Evolutionary conservation across 2,888 invertebrate genomes (phyloP).

Genomic region (Drosophila kanekoi): DNA sequence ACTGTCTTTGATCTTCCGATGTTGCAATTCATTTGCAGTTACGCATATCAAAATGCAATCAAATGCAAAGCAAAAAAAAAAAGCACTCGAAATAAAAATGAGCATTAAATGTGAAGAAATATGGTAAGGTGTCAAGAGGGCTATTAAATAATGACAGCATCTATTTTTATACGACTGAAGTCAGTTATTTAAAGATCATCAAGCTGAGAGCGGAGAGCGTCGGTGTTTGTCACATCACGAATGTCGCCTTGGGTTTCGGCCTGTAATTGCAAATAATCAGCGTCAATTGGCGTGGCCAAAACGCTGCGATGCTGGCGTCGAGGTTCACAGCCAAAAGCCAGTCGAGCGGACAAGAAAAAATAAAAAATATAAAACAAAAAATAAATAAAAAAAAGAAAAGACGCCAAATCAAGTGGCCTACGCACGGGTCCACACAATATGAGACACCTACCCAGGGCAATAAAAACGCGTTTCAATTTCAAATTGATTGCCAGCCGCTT

Average conservation of each 20-base stretch:
- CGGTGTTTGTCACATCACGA: conserved; percentile 60
- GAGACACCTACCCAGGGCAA: conserved; percentile 59
- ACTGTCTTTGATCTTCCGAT: conserved; percentile 64
- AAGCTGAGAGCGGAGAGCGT: conserved; percentile 21
- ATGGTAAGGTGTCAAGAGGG: conserved; percentile 33
- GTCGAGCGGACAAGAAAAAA: conserved; percentile 16
- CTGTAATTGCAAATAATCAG: conserved; percentile 76
- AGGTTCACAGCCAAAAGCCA: conserved; percentile 31
- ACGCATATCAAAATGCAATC: conserved; percentile 67
- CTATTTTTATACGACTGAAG: conserved; percentile 59
- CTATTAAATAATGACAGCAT: conserved; percentile 54
- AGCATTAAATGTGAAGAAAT: conserved; percentile 8
- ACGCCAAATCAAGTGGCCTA: conserved; percentile 61
- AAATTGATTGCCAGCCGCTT: conserved; percentile 77
- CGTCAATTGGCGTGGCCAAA: conserved; percentile 73
- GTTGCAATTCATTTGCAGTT: conserved; percentile 44
- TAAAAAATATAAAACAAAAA: conserved; percentile 5
- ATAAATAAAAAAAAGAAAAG: conserved; percentile 12
- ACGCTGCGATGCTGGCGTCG: conserved; percentile 27
- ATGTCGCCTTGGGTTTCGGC: conserved; percentile 63
- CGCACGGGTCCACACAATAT: conserved; percentile 51
- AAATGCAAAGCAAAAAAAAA: conserved; percentile 30
- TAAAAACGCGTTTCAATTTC: conserved; percentile 77
- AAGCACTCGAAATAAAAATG: background rate
- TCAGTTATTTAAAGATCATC: conserved; percentile 36